Evolutionary conservation across 2,797 vertebrate species (phyloP), one percentile per base, ranked within the genome.

Genomic region (Parauchenoglanis ngamensis): DNA sequence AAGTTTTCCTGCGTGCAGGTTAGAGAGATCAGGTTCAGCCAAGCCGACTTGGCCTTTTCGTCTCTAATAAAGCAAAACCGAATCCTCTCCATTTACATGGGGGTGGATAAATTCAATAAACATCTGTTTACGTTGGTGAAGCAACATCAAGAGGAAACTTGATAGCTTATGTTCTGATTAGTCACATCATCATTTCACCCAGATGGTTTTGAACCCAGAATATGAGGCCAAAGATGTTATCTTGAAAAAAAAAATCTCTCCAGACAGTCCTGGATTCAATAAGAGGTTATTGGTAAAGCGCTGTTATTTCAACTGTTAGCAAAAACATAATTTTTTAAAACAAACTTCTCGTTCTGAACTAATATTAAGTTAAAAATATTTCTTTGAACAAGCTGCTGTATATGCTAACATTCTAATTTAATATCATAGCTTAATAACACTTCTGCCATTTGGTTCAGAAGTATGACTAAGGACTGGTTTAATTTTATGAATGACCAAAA

Each of bases 21-120:
- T 83, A 15, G 86, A 52, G 57, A 70, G 85, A 78, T 73, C 82
- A 28, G 56, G 68, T 87, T 83, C 79, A 83, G 70, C 44, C 81
- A 31, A 76, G 76, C 80, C 81, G 77, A 54, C 76, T 59, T 35
- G 54, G 56, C 63, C 15, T 76, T 76, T 54, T 63, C 5, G 70
- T 52, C 56, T 86, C 68, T 93, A 94, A 95, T 93, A 83, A 94
- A 95, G 93, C 92, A 93, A 90, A 92, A 93, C 91, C 92, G 91
- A 94, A 93, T 94, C 93, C 91, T 92, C 92, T 94, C 90, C 87
- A 93, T 95, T 92, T 93, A 89, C 90, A 83, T 82, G 19, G 92
- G 11, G 49, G 46, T 40, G 92, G 92, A 92, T 94, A 92, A 94
- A 95, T 95, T 94, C 91, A 95, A 94, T 95, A 94, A 94, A 94